phyloP scores from a whole-genome alignment of 2,888 invertebrate genomes.

The Diplolepis rosae region DNA sequence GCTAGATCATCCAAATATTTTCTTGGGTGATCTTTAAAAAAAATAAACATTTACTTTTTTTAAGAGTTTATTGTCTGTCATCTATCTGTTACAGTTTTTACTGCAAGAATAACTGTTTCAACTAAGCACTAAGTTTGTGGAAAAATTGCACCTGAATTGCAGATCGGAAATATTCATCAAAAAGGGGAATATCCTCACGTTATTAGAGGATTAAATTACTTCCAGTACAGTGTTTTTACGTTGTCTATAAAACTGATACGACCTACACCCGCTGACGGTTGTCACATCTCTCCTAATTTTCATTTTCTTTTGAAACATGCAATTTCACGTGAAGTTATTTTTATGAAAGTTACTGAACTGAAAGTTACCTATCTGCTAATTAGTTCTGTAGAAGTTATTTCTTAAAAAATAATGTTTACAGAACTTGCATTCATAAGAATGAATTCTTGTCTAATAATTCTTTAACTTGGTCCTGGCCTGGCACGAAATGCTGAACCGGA shows the following conservation, averaged over 20 bases:
- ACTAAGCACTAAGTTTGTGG: not conserved
- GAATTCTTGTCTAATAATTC: too few relatives aligned
- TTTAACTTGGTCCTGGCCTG: too few relatives aligned
- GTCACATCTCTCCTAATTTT: not conserved
- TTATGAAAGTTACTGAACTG: too few relatives aligned
- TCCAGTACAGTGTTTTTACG: not conserved
- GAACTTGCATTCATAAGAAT: too few relatives aligned
- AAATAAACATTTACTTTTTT: not conserved
- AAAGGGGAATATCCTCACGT: not conserved
- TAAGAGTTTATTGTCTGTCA: not conserved
- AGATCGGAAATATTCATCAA: not conserved
- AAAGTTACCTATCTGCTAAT: too few relatives aligned
- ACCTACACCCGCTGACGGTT: not conserved
- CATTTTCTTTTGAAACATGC: not conserved
- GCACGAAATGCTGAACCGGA: too few relatives aligned
- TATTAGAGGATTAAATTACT: conserved; percentile 13
- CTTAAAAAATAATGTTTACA: too few relatives aligned
- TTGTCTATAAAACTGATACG: not conserved
- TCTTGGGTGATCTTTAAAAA: too few relatives aligned
- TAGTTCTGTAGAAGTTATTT: too few relatives aligned
- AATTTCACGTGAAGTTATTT: not conserved
- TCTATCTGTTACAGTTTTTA: not conserved
- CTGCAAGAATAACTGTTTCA: too few relatives aligned
- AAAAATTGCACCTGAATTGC: not conserved
- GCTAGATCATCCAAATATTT: too few relatives aligned